Evolutionary conservation across 1,140 invertebrate species (phyloP), one percentile per base, ranked within the genome.

Genomic region (Drosophila obscura): DNA sequence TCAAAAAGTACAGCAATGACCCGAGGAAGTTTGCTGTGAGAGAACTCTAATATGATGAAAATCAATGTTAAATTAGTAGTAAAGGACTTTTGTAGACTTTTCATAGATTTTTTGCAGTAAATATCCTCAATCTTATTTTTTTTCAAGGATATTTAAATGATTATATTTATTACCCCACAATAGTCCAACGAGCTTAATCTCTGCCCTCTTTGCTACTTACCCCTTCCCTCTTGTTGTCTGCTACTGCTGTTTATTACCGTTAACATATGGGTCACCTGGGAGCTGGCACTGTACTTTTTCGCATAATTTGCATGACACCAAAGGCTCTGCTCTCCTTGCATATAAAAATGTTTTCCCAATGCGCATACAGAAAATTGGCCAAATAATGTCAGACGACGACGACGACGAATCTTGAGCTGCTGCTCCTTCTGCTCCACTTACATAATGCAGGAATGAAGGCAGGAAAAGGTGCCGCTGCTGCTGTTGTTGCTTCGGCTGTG

Each of bases 261-360:
- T 82, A 81, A 82, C 80, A 82, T 82, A 82, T 82, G 74, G 80
- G 79, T 82, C 80, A 77, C 79, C 80, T 78, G 80, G 79, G 80
- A 82, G 35, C 11, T 39, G 4, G 11, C 11, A 39, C 35, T 39
- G 35, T 39, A 39, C 35, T 39, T 39, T 39, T 39, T 39, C 1
- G 35, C 77, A 73, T 73, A 64, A 77, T 79, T 79, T 79, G 68
- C 73, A 79, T 77, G 73, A 73, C 68, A 73, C 43, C 56, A 28
- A 60, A 35, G 28, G 15, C 28, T 11, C 31, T 13, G 35, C 35
- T 39, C 35, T 35, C 9, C 3, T 8, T 31, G 50, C 75, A 58
- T 15, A 53, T 49, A 57, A 41, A 75, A 78, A 78, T 78, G 75
- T 78, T 75, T 78, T 75, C 61, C 71, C 75, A 62, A 71, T 74